These are phyloP conservation scores for Ennomos fuscantarius DNA, from an alignment of 2,888 invertebrate genomes.

Conservation along the genomic window DNA sequence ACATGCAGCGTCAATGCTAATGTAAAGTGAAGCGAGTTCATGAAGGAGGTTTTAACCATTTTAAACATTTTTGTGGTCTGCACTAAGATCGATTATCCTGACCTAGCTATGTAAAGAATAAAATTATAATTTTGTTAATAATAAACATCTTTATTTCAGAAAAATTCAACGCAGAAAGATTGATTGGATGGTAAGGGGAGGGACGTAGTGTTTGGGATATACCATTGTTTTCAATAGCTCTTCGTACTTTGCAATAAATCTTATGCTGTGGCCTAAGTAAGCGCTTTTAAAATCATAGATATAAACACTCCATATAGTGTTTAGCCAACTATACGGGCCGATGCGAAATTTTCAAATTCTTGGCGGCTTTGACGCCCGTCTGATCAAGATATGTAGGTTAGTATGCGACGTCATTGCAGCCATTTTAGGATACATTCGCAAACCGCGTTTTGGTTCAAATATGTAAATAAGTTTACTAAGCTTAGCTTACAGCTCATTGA, in stretches of 20 bases:
- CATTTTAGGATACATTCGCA: slow-evolving; percentile 49
- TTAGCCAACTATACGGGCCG: background rate
- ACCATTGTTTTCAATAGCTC: no score
- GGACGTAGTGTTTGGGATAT: no score
- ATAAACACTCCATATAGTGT: no score
- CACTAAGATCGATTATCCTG: no score
- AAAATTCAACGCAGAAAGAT: no score
- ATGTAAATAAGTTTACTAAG: slow-evolving; percentile 49
- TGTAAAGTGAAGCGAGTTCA: slow-evolving; percentile 14
- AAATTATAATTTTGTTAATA: no score
- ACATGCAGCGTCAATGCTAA: slow-evolving; percentile 14
- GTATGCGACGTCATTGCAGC: slow-evolving; percentile 49
- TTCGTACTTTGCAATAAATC: no score
- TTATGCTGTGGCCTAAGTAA: no score
- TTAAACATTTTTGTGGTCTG: background rate
- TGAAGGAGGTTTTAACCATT: background rate
- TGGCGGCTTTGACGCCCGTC: slow-evolving; percentile 49
- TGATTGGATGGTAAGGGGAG: no score
- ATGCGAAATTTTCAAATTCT: slow-evolving; percentile 42
- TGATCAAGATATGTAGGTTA: slow-evolving; percentile 35
- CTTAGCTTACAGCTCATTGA: slow-evolving; percentile 44
- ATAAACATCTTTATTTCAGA: no score
- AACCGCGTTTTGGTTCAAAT: slow-evolving; percentile 48
- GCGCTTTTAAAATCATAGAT: no score
- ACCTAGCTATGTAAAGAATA: no score